Evolutionary conservation across 2,888 invertebrate species (phyloP).

Genomic region (Apeira syringaria): DNA sequence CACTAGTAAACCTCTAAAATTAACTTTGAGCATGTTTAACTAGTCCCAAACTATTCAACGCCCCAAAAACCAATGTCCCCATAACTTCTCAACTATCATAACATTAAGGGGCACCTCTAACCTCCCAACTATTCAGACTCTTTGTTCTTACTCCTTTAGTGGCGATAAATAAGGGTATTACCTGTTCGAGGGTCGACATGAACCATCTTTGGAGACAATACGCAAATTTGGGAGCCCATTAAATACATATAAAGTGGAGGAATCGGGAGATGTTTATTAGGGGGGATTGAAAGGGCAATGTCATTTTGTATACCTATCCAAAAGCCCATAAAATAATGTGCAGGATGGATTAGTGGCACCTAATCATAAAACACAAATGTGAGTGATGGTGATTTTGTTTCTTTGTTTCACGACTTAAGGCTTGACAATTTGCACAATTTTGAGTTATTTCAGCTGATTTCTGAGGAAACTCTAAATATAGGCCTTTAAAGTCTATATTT

Average conservation of each 20-base stretch:
- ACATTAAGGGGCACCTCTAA: slow-evolving; percentile 43
- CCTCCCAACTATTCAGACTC: slow-evolving; percentile 57
- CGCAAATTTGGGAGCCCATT: slow-evolving; percentile 70
- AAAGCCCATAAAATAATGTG: slow-evolving; percentile 28
- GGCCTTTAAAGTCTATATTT: too few relatives aligned
- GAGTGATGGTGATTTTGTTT: too few relatives aligned
- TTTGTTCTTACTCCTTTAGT: slow-evolving; percentile 66
- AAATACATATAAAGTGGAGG: slow-evolving; percentile 68
- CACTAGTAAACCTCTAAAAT: not conserved
- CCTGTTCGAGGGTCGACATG: slow-evolving; percentile 63
- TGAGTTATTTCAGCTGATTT: too few relatives aligned
- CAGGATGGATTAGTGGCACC: slow-evolving; percentile 19
- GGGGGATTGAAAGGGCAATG: slow-evolving; percentile 38
- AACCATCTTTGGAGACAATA: slow-evolving; percentile 74
- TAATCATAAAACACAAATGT: too few relatives aligned
- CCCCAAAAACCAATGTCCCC: slow-evolving; percentile 40
- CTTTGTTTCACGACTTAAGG: too few relatives aligned
- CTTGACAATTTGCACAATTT: too few relatives aligned
- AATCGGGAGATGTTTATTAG: slow-evolving; percentile 65
- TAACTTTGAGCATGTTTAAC: slow-evolving; percentile 4
- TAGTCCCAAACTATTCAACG: slow-evolving; percentile 30
- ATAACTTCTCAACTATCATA: slow-evolving; percentile 57
- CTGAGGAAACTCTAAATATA: too few relatives aligned
- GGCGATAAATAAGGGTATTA: slow-evolving; percentile 77
- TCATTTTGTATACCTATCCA: slow-evolving; percentile 37